These are phyloP conservation scores for Sprattus sprattus DNA, from an alignment of 2,113 vertebrate genomes.

Conservation along the genomic window DNA sequence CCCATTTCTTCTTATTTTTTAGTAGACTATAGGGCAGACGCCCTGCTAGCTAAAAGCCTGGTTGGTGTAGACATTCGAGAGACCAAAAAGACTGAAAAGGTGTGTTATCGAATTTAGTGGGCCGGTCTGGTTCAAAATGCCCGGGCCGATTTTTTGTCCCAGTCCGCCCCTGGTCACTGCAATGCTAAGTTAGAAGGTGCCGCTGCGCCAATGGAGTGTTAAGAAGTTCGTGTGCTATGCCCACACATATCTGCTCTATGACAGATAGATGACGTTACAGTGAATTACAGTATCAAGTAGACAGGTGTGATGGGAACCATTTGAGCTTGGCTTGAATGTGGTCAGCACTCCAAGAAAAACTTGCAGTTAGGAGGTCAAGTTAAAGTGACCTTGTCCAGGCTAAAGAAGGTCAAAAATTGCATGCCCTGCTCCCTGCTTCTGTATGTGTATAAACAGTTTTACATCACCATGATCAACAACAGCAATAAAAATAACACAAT, in stretches of 20 bases:
- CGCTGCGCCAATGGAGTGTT: neutral
- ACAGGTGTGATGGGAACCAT: neutral
- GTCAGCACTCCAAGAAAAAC: neutral
- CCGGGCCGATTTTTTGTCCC: no score
- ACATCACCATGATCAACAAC: conserved; percentile 9
- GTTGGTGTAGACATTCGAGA: no score
- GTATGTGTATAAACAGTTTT: neutral
- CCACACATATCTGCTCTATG: neutral
- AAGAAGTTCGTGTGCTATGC: neutral
- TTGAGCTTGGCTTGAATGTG: neutral
- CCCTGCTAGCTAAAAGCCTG: no score
- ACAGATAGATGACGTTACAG: neutral
- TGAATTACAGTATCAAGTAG: neutral
- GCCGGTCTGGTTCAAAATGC: no score
- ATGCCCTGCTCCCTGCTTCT: neutral
- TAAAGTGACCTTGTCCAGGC: neutral
- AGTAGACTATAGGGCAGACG: no score
- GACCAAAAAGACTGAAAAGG: no score
- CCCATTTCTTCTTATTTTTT: no score
- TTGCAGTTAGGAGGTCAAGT: neutral
- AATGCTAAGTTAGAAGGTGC: neutral
- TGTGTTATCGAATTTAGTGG: no score
- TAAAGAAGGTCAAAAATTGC: neutral
- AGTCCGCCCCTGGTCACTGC: no score
- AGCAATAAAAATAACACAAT: neutral